Conservation (phyloP, 2,113 vertebrate species). For the Bos javanicus region DNA sequence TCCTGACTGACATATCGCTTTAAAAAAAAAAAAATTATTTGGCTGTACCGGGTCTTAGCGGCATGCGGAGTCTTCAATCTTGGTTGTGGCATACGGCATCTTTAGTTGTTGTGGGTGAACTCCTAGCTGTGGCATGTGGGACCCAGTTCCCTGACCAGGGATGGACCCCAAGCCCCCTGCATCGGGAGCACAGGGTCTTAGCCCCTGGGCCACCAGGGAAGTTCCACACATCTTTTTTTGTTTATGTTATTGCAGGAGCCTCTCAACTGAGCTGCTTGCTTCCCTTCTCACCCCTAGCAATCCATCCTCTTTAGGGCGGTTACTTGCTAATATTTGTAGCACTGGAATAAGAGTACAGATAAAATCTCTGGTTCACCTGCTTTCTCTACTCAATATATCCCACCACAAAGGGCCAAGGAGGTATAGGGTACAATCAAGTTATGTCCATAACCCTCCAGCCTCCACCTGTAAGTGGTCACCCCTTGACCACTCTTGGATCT, state of each 20-base stretch:
- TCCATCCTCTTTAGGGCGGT: background rate
- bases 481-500: background rate
- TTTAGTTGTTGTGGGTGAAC: background rate
- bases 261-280: background rate
- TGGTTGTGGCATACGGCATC: background rate
- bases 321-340: background rate
- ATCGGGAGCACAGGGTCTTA: background rate
- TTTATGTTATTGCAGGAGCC: background rate
- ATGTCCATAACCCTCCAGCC: background rate
- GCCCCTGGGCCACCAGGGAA: background rate
- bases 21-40: background rate
- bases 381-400: background rate
- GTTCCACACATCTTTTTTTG: background rate
- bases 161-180: background rate
- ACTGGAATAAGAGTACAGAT: background rate
- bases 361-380: background rate
- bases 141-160: background rate
- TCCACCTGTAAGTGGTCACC: background rate
- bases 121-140: background rate
- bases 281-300: background rate
- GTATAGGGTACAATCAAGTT: background rate
- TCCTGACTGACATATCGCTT: background rate
- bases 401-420: background rate
- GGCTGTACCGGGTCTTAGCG: fast-evolving
- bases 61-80: background rate